Evolutionary conservation across 2,888 invertebrate genomes (phyloP).

Genomic region (Pinctada fucata): DNA sequence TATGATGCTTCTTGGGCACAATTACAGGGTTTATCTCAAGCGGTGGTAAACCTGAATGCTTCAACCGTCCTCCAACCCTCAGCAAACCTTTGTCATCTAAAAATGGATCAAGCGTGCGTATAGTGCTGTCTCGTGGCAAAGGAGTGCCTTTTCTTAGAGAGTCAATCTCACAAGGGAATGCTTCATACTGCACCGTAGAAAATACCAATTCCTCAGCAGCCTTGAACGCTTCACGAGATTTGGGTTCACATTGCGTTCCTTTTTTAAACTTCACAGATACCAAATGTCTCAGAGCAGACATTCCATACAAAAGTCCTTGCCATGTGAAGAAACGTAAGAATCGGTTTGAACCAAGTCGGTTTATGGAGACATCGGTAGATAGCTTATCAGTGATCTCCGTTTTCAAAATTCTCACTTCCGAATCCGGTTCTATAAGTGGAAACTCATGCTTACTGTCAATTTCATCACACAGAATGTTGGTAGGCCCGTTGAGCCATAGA

Average conservation of each 20-base stretch:
- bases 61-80: slow-evolving; percentile 28
- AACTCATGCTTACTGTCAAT: neutral
- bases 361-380: neutral
- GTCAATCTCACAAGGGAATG: neutral
- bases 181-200: neutral
- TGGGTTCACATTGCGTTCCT: neutral
- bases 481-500: slow-evolving; percentile 23
- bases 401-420: neutral
- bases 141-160: neutral
- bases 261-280: neutral
- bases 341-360: neutral
- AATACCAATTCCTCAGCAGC: slow-evolving; percentile 1
- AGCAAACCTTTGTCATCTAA: slow-evolving; percentile 15
- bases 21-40: slow-evolving; percentile 25
- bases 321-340: neutral
- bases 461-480: neutral
- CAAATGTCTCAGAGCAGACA: neutral
- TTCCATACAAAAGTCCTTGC: no score
- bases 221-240: neutral
- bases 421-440: neutral
- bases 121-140: neutral
- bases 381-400: neutral
- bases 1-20: slow-evolving; percentile 26
- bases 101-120: slow-evolving; percentile 10
- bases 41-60: neutral